These are phyloP conservation scores for Scotopteryx bipunctaria DNA, from an alignment of 2,888 invertebrate genomes.

Conservation along the genomic window DNA sequence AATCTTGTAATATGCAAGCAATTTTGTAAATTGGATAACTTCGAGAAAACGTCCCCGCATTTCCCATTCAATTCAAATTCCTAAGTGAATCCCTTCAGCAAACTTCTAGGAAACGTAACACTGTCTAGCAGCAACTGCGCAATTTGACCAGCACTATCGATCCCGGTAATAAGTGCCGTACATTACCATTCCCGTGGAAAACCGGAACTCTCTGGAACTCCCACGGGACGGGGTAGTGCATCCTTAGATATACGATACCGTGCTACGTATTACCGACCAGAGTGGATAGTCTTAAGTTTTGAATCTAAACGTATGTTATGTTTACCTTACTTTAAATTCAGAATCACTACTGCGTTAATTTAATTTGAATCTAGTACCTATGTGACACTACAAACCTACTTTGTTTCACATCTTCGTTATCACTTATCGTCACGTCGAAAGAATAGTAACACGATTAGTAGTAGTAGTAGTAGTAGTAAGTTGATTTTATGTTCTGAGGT, in stretches of 20 bases:
- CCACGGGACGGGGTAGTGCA: conserved; percentile 54
- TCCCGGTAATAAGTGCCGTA: conserved; percentile 44
- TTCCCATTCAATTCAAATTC: not conserved
- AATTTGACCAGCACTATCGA: conserved; percentile 43
- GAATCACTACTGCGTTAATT: not conserved
- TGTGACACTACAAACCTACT: too few species aligned
- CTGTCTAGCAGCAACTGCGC: conserved; percentile 12
- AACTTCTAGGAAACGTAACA: not conserved
- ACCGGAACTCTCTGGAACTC: conserved; percentile 53
- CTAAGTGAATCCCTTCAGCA: not conserved
- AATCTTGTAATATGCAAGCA: too few species aligned
- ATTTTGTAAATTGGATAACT: too few species aligned
- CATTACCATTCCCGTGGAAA: conserved; percentile 65
- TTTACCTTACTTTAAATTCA: not conserved
- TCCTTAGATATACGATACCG: conserved; percentile 51
- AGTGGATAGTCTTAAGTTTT: too few species aligned
- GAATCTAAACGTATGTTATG: too few species aligned
- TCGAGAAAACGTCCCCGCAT: too few species aligned
- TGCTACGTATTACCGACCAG: conserved; percentile 2
- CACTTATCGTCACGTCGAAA: too few species aligned
- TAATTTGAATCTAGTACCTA: too few species aligned
- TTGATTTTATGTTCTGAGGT: too few species aligned
- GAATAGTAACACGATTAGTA: too few species aligned
- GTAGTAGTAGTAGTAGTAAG: too few species aligned
- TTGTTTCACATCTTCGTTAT: too few species aligned